Evolutionary conservation across 2,888 invertebrate genomes (phyloP).

Genomic region (Drosophila niveifrons): DNA sequence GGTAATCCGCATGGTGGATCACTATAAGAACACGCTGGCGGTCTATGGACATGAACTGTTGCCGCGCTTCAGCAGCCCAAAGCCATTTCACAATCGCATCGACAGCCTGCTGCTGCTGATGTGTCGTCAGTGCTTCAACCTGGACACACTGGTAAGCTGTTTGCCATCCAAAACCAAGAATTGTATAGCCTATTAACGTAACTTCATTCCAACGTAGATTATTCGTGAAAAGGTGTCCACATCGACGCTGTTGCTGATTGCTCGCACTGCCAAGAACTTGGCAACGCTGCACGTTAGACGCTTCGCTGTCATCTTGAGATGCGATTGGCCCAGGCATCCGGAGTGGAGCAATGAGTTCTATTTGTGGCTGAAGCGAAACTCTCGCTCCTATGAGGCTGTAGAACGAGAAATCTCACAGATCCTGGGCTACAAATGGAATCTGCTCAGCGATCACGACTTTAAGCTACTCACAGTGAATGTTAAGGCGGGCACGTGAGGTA

Average conservation of each 20-base stretch:
- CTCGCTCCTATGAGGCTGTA: slow-evolving; percentile 88
- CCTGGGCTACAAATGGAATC: slow-evolving; percentile 89
- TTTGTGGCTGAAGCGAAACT: slow-evolving; percentile 88
- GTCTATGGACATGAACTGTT: slow-evolving; percentile 90
- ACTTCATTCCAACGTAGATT: slow-evolving; percentile 83
- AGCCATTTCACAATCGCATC: slow-evolving; percentile 89
- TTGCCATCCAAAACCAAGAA: neutral
- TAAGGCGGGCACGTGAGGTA: slow-evolving; percentile 51
- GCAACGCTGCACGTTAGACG: slow-evolving; percentile 88
- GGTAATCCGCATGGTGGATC: slow-evolving; percentile 87
- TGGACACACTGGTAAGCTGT: slow-evolving; percentile 89
- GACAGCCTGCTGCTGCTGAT: slow-evolving; percentile 90
- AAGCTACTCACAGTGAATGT: slow-evolving; percentile 84
- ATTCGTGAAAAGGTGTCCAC: slow-evolving; percentile 92
- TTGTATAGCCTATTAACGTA: neutral
- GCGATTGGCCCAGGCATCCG: slow-evolving; percentile 89
- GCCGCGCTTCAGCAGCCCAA: slow-evolving; percentile 89
- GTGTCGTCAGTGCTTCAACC: slow-evolving; percentile 88
- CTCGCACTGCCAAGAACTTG: slow-evolving; percentile 88
- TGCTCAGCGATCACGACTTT: slow-evolving; percentile 89
- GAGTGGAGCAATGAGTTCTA: slow-evolving; percentile 90
- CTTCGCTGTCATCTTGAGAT: slow-evolving; percentile 90
- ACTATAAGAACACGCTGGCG: slow-evolving; percentile 88
- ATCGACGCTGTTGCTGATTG: slow-evolving; percentile 90
- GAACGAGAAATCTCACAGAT: slow-evolving; percentile 90